Percentiles rank a stretch among this genome's conserved stretches.
Conservation (phyloP, 2,113 vertebrate genomes). For the Menidia beryllina region DNA sequence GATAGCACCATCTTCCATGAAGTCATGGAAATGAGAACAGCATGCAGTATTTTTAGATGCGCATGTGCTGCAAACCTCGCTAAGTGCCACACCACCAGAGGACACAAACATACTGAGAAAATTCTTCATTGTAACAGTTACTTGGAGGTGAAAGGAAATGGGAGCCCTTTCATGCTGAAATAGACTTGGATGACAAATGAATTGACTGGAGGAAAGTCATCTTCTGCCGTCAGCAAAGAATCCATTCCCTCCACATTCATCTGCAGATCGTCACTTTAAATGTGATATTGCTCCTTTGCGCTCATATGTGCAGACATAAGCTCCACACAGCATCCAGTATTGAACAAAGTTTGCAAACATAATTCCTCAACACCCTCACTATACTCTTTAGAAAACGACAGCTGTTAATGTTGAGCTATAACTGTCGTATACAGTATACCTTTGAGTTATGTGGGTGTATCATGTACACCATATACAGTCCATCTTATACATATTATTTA, state of each 20-base stretch:
- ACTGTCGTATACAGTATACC: neutral
- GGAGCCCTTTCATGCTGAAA: conserved; percentile 56
- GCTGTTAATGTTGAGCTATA: conserved; percentile 4
- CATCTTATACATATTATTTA: neutral
- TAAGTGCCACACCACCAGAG: conserved; percentile 40
- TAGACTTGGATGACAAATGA: conserved; percentile 67
- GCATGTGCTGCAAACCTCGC: conserved; percentile 40
- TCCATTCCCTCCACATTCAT: conserved; percentile 40
- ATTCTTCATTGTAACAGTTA: conserved; percentile 64
- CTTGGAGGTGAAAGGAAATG: conserved; percentile 60
- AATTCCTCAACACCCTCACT: neutral
- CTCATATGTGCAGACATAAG: conserved; percentile 1
- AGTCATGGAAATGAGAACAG: conserved; percentile 32
- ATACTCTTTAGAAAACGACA: neutral
- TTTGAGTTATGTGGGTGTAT: conserved; percentile 6
- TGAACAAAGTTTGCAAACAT: neutral
- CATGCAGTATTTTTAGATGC: conserved; percentile 44
- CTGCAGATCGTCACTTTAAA: conserved; percentile 32
- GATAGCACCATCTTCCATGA: neutral
- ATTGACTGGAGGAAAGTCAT: conserved; percentile 43
- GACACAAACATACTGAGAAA: conserved; percentile 62
- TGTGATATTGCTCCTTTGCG: conserved; percentile 13
- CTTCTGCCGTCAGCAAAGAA: conserved; percentile 51
- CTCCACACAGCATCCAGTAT: neutral
- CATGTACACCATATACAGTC: neutral